phyloP scores from a whole-genome alignment of 2,888 invertebrate genomes.

The Plebejus argus region DNA sequence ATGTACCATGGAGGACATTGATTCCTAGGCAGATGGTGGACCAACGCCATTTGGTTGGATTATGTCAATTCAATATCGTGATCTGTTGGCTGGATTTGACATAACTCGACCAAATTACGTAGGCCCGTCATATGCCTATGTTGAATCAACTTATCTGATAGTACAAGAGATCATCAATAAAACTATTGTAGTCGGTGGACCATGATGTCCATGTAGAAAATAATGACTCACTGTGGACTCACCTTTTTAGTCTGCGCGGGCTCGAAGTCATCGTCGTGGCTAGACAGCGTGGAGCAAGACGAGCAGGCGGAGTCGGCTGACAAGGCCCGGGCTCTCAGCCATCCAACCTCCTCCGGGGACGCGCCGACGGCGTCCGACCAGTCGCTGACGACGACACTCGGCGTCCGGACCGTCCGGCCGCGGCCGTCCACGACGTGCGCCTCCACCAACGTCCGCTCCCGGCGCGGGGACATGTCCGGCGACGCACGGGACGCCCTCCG shows the following conservation, averaged over 20 bases:
- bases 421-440: constrained; percentile 80
- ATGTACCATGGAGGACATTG: no score
- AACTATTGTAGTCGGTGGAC: neutral
- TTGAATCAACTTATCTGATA: neutral
- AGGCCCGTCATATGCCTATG: no score
- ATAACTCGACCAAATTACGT: no score
- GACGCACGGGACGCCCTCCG: constrained; percentile 68
- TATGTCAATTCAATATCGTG: no score
- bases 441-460: constrained; percentile 73
- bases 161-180: neutral
- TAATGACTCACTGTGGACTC: no score
- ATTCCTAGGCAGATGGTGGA: no score
- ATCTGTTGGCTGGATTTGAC: no score
- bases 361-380: constrained; percentile 86
- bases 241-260: constrained; percentile 76
- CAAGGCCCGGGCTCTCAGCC: constrained; percentile 73
- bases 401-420: constrained; percentile 86
- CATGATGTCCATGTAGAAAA: neutral
- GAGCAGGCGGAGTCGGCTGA: constrained; percentile 88
- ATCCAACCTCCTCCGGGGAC: constrained; percentile 70
- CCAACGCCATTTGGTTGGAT: no score
- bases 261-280: constrained; percentile 83
- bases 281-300: constrained; percentile 87
- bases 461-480: constrained; percentile 66
- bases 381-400: constrained; percentile 93